Evolutionary conservation across 2,888 invertebrate genomes (phyloP), one percentile per base, ranked within the genome.

Genomic region (Scaptomyza polygonia): DNA sequence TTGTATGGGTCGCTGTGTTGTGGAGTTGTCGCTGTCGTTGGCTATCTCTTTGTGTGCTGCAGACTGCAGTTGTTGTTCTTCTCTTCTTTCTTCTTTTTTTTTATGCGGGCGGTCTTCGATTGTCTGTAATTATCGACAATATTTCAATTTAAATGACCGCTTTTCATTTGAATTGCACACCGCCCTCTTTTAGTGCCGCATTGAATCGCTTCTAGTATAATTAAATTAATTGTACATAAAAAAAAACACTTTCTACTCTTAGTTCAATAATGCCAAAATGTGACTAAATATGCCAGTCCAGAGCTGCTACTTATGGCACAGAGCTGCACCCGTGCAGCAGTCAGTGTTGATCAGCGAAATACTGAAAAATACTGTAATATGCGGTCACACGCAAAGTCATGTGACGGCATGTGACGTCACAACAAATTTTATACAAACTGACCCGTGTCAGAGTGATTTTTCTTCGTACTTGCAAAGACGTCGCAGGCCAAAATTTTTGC

Each of bases 341-440:
- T 18, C 39, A 70, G 63, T 63, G 67, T n/a, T 67, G 55, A 7
- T 39, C n/a, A 57, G 14, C 32, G 9, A 47, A 71, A 39, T 16
- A 39, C 39, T 39, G 9, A 39, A 9, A 39, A 54, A 43, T 47
- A 62, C 44, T 29, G 0, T 4, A 34, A 53, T 51, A 39, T 57
- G 7, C 62, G 72, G 77, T 74, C 68, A 72, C 68, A 57, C 61
- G 7, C 14, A 72, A 92, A 69, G 83, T 85, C 84, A 85, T 85
- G 84, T 85, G 84, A 85, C 56, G 86, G 86, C 88, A 88, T 73
- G 84, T 84, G 84, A 84, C 84, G 84, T 84, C 84, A 84, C 86
- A 82, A 71, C 68, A 70, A 68, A 71, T 72, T 87, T 74, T 71
- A 79, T 64, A 84, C 66, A 66, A 67, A 14, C 49, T 59, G 47